Evolutionary conservation across 2,797 vertebrate species (phyloP), one percentile per base, ranked within the genome.

Genomic region (Acrossocheilus wenchowensis): DNA sequence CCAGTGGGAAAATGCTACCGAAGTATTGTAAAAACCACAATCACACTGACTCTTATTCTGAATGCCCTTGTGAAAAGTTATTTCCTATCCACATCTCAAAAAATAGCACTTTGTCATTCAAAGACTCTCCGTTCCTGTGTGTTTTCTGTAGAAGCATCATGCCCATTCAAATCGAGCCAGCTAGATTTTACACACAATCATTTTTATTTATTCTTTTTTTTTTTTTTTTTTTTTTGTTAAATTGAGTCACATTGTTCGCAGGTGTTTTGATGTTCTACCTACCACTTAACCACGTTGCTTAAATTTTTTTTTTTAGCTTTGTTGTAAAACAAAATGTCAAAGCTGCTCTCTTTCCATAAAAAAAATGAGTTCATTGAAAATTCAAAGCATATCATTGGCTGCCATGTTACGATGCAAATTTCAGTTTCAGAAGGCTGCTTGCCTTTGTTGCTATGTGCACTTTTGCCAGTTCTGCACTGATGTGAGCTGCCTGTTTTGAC

Each of bases 1-100:
- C 15, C 39, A 14, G 39, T 73, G 15, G 39, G 81, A 23, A 8
- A 74, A 34, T 10, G 19, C 43, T 30, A 8, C n/a, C 30, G 39
- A 45, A 3, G 71, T 15, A 7, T 54, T 54, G 52, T 64, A 48
- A 72, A 82, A 84, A 84, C 57, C 72, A 66, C 57, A 34, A 77
- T 75, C 17, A 50, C 52, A 43, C 21, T 83, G 30, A 48, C 41
- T 74, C 11, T 62, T 21, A 21, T 39, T 52, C 14, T 41, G 23
- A 54, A 6, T 52, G 45, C 54, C 74, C 45, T 54, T 64, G 41
- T 74, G 57, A 73, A 74, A 83, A 77, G 26, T 19, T 1, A 17
- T 66, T 77, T 68, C 45, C 60, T 6, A 34, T 62, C 57, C n/a
- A 30, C 26, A 57, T 41, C n/a, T 50, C 1, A 39, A 52, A 83